Conservation (phyloP, 2,113 vertebrate genomes). For the Ancistrus triradiatus region DNA sequence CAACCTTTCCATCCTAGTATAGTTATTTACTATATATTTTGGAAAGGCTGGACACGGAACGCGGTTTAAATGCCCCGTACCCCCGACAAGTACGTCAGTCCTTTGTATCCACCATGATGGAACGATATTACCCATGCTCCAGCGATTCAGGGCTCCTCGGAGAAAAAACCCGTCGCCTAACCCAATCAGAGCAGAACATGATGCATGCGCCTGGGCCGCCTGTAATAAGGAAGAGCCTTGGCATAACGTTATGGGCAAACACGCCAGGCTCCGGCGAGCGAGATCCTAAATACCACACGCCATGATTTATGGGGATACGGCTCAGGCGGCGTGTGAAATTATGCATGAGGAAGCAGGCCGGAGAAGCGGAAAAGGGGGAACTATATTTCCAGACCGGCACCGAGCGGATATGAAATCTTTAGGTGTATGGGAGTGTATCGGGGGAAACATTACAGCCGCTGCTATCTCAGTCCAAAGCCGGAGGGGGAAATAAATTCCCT, state of each 20-base stretch:
- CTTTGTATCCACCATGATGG: not conserved
- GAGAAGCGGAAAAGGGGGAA: constrained; percentile 10
- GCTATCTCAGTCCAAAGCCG: constrained; percentile 23
- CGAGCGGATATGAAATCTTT: constrained; percentile 4
- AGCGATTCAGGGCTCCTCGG: not conserved
- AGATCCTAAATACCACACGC: constrained; percentile 53
- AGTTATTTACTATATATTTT: no score
- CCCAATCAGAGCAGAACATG: constrained; percentile 28
- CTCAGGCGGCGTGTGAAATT: constrained; percentile 50
- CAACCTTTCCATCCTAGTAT: no score
- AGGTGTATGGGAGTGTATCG: constrained; percentile 21
- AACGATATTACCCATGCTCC: not conserved
- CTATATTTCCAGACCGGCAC: constrained; percentile 10
- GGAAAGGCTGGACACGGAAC: no score
- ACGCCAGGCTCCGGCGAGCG: constrained; percentile 54
- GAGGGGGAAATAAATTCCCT: constrained; percentile 31
- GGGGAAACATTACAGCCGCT: constrained; percentile 40
- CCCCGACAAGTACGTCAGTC: not conserved
- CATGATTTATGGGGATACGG: constrained; percentile 60
- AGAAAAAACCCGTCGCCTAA: constrained; percentile 5
- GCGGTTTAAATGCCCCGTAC: not conserved
- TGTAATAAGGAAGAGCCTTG: constrained; percentile 55
- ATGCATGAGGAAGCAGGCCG: constrained; percentile 34
- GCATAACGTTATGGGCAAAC: constrained; percentile 51
- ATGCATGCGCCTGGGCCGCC: constrained; percentile 50